Conservation (phyloP, 2,888 invertebrate genomes). For the Iphiclides podalirius region DNA sequence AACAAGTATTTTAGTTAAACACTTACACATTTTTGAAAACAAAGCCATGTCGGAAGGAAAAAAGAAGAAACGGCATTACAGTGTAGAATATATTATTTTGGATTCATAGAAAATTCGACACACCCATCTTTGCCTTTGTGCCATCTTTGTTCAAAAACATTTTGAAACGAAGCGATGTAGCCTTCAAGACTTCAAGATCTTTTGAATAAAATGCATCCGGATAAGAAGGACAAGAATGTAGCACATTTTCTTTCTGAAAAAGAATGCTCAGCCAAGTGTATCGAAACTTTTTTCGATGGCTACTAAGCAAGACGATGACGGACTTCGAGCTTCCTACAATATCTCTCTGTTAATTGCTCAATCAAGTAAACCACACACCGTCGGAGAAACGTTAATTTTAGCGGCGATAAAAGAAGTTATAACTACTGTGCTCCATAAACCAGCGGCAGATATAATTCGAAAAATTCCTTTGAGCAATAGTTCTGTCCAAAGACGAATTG, state of each 20-base stretch:
- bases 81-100: constrained; percentile 23
- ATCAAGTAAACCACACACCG: constrained; percentile 27
- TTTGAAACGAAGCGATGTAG: constrained; percentile 33
- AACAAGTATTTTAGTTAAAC: constrained; percentile 21
- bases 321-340: constrained; percentile 29
- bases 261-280: constrained; percentile 31
- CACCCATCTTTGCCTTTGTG: constrained; percentile 31
- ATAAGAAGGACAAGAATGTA: constrained; percentile 29
- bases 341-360: constrained; percentile 29
- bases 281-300: constrained; percentile 29
- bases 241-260: constrained; percentile 30
- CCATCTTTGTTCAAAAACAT: constrained; percentile 30
- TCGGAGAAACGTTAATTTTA: constrained; percentile 30
- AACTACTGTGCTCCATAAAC: constrained; percentile 32
- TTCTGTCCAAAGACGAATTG: constrained; percentile 27
- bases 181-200: constrained; percentile 30
- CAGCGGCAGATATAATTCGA: constrained; percentile 30
- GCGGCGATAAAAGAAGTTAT: constrained; percentile 30
- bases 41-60: constrained; percentile 34
- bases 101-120: constrained; percentile 31
- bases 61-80: constrained; percentile 31
- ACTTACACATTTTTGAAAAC: constrained; percentile 26
- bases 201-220: constrained; percentile 33
- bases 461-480: constrained; percentile 32
- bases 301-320: constrained; percentile 32